phyloP scores from a whole-genome alignment of 2,113 vertebrate species.

The Caretta caretta region DNA sequence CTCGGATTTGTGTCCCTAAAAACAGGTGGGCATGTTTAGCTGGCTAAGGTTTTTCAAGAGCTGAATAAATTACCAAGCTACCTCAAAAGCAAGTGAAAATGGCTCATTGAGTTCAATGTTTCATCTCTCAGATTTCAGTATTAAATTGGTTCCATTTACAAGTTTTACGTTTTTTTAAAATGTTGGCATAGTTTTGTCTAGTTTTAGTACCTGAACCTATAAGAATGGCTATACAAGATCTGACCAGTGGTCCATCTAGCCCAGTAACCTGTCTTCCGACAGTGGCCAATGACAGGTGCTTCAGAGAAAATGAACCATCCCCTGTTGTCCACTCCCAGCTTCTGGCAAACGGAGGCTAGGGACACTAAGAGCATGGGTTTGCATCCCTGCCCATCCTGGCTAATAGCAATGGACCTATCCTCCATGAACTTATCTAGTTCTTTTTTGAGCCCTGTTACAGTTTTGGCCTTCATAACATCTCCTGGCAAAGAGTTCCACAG shows the following conservation, averaged over 20 bases:
- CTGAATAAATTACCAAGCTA: background rate
- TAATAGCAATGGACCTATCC: background rate
- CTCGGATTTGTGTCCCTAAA: background rate
- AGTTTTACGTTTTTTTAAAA: background rate
- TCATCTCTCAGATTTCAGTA: background rate
- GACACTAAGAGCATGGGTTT: background rate
- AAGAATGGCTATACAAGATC: background rate
- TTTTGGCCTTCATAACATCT: background rate
- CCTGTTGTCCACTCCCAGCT: background rate
- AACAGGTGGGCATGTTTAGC: background rate
- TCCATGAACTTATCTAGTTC: background rate
- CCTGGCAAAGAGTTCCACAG: background rate
- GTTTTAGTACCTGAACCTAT: background rate
- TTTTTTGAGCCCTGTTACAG: background rate
- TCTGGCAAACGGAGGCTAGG: background rate
- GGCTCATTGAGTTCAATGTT: background rate
- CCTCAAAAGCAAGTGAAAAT: background rate
- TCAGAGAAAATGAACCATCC: background rate
- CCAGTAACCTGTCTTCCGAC: background rate
- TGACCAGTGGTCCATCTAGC: background rate
- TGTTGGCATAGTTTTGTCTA: background rate
- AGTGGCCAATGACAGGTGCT: background rate
- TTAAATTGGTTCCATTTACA: background rate
- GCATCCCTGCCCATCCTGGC: background rate
- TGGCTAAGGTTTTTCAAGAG: background rate